Evolutionary conservation across 2,797 vertebrate genomes (phyloP).

Genomic region (Alauda arvensis): DNA sequence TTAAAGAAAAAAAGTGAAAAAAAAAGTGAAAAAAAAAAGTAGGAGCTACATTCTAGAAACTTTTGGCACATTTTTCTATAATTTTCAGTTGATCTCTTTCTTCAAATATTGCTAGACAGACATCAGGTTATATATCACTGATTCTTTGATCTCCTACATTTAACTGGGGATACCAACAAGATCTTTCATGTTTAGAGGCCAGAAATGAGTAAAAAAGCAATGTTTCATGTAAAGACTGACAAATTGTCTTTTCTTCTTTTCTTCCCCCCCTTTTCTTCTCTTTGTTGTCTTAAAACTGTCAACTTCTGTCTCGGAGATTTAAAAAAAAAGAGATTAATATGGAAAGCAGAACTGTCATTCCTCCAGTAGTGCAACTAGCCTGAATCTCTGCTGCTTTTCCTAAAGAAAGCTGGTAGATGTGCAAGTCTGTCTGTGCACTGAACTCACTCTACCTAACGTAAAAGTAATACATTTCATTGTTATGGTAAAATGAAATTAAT

Average conservation of each 20-base stretch:
- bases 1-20: neutral
- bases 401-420: neutral
- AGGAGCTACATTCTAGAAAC: neutral
- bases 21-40: neutral
- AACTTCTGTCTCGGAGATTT: conserved; percentile 29
- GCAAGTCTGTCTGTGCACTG: neutral
- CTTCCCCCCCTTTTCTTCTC: neutral
- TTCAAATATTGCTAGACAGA: conserved; percentile 39
- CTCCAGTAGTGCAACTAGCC: neutral
- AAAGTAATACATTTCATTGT: neutral
- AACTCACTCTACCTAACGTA: neutral
- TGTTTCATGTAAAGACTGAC: conserved; percentile 56
- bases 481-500: neutral
- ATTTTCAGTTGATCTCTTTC: conserved; percentile 29
- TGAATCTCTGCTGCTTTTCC: neutral
- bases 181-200: conserved; percentile 59
- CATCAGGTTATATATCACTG: conserved; percentile 2
- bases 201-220: conserved; percentile 42
- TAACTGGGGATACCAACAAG: conserved; percentile 64
- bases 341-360: conserved; percentile 43
- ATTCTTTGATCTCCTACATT: conserved; percentile 64
- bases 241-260: conserved; percentile 39
- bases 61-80: neutral
- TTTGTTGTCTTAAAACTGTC: conserved; percentile 55
- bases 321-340: conserved; percentile 12